phyloP scores from a whole-genome alignment of 2,797 vertebrate genomes.

The Gallirallus australis region DNA sequence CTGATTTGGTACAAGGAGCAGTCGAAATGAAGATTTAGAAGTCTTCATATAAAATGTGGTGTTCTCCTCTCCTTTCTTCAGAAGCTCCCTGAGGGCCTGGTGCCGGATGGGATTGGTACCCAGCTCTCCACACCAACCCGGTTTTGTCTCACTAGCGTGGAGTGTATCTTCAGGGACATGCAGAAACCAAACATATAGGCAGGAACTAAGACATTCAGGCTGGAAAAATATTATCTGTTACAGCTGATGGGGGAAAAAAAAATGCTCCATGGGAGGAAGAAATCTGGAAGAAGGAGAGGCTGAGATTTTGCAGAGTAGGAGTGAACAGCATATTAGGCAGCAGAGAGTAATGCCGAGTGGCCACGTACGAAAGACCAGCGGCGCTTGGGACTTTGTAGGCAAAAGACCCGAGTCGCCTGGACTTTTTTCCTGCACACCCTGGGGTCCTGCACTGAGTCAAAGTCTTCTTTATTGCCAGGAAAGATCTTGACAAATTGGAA shows the following conservation, averaged over 20 bases:
- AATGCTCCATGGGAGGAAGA: background rate
- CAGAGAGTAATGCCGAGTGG: background rate
- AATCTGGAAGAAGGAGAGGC: background rate
- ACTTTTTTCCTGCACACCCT: background rate
- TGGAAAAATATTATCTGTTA: conserved; percentile 36
- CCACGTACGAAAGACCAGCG: rapidly evolving
- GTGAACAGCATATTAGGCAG: background rate
- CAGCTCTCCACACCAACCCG: background rate
- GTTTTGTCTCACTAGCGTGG: background rate
- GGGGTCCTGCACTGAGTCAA: background rate
- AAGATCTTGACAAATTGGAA: conserved; percentile 37
- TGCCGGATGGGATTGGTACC: background rate
- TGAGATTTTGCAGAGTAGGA: conserved; percentile 15
- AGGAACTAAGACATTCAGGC: background rate
- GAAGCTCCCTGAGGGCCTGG: background rate
- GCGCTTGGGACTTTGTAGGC: background rate
- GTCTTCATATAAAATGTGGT: background rate
- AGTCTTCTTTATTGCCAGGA: conserved; percentile 24
- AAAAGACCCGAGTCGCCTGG: background rate
- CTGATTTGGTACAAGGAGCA: background rate
- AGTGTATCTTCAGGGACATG: background rate
- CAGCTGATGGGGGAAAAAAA: background rate
- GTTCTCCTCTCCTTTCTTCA: background rate
- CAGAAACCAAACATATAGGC: background rate
- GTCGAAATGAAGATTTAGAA: background rate